Evolutionary conservation across 2,888 invertebrate genomes (phyloP).

Genomic region (Tenthredo mesomela): DNA sequence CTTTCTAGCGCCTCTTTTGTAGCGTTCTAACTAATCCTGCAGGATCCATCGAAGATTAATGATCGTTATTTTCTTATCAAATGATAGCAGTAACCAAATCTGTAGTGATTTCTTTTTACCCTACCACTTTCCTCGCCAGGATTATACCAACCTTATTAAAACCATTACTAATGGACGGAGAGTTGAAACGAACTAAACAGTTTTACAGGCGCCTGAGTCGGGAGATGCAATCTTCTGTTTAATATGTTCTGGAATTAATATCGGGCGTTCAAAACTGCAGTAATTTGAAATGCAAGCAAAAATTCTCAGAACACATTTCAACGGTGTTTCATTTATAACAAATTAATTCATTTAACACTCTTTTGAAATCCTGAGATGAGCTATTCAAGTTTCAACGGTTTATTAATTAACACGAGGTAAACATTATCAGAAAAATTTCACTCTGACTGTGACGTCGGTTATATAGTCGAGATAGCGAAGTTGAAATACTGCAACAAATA

Average conservation of each 20-base stretch:
- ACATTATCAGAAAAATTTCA: not conserved
- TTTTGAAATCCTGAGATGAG: not conserved
- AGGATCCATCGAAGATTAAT: not conserved
- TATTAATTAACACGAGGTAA: not conserved
- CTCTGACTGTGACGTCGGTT: not conserved
- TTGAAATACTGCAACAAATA: not conserved
- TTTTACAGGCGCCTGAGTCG: not conserved
- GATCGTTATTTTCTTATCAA: not conserved
- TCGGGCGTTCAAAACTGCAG: not conserved
- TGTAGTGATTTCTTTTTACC: not conserved
- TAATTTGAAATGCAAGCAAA: not conserved
- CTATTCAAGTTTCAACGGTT: not conserved
- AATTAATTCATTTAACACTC: not conserved
- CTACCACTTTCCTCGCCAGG: not conserved
- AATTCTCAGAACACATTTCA: not conserved
- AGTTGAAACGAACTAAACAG: not conserved
- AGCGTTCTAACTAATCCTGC: not conserved
- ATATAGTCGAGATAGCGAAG: not conserved
- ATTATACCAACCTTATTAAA: not conserved
- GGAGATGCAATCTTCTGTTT: slow-evolving; percentile 1
- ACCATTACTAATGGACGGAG: not conserved
- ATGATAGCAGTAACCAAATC: not conserved
- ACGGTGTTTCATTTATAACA: not conserved
- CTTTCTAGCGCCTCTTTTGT: too few relatives aligned
- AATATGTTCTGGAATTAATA: not conserved